phyloP scores from a whole-genome alignment of 2,888 invertebrate genomes.

The Rhamphomyia laevipes region DNA sequence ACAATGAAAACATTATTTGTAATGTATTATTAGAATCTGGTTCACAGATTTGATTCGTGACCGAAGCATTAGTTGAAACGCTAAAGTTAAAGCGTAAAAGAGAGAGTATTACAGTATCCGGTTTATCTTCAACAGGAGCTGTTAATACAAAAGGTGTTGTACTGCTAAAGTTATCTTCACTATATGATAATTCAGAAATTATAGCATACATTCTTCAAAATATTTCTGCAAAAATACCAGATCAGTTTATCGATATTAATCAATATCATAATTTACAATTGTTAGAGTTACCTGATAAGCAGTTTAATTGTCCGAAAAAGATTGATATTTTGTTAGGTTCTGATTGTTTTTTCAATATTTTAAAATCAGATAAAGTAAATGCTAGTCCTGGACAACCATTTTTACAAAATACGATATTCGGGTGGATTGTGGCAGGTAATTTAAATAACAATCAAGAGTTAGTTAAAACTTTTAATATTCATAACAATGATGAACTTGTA shows the following conservation, averaged over 20 bases:
- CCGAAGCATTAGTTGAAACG: background rate
- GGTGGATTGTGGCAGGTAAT: slow-evolving; percentile 6
- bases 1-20: too few relatives aligned
- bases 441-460: background rate
- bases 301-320: too few relatives aligned
- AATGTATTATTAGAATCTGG: too few relatives aligned
- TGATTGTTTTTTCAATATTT: too few relatives aligned
- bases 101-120: background rate
- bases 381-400: background rate
- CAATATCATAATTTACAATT: too few relatives aligned
- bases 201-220: background rate
- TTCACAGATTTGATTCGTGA: background rate
- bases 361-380: too few relatives aligned
- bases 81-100: background rate
- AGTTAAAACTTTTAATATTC: too few relatives aligned
- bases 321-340: too few relatives aligned
- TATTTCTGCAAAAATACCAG: background rate
- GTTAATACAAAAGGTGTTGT: background rate
- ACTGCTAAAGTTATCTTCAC: background rate
- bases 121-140: background rate
- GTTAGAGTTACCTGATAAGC: too few relatives aligned
- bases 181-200: background rate
- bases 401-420: slow-evolving; percentile 8
- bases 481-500: background rate
- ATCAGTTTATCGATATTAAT: too few relatives aligned